Percentiles rank a stretch among this genome's conserved stretches.
Evolutionary conservation across 2,797 vertebrate genomes (phyloP).

Genomic region (Lacerta agilis): DNA sequence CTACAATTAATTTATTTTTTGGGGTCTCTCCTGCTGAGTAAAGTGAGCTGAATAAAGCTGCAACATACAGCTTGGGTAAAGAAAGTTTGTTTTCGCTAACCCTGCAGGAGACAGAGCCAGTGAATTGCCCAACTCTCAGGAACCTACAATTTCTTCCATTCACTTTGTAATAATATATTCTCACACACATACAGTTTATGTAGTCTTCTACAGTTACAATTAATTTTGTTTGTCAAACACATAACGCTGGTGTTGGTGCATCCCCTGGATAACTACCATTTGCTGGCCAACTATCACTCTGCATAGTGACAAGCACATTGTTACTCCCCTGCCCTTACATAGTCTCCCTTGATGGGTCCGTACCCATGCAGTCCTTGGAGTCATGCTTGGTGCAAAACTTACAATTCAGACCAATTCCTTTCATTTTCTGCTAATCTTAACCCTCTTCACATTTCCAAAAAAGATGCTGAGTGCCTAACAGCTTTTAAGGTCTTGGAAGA

Average conservation of each 20-base stretch:
- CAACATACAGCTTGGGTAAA: too few relatives aligned
- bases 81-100: too few relatives aligned
- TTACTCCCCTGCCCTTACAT: constrained; percentile 27
- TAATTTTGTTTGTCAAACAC: constrained; percentile 8
- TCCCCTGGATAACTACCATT: neutral
- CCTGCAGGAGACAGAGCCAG: too few relatives aligned
- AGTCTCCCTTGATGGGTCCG: neutral
- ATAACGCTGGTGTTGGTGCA: constrained; percentile 2
- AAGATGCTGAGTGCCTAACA: neutral
- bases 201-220: constrained; percentile 3
- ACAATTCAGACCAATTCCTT: constrained; percentile 25
- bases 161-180: too few relatives aligned
- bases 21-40: neutral
- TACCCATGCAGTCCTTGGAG: constrained; percentile 19
- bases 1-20: neutral
- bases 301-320: constrained; percentile 19
- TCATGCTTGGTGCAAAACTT: neutral
- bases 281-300: neutral
- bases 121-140: too few relatives aligned
- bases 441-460: constrained; percentile 2
- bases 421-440: constrained; percentile 40
- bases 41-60: too few relatives aligned
- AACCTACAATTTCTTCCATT: too few relatives aligned
- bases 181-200: neutral
- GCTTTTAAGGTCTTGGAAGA: constrained; percentile 7